A percentile compares a stretch with the other conserved stretches of the same genome.
Evolutionary conservation across 2,113 vertebrate species (phyloP).

Genomic region (Zapus hudsonius): DNA sequence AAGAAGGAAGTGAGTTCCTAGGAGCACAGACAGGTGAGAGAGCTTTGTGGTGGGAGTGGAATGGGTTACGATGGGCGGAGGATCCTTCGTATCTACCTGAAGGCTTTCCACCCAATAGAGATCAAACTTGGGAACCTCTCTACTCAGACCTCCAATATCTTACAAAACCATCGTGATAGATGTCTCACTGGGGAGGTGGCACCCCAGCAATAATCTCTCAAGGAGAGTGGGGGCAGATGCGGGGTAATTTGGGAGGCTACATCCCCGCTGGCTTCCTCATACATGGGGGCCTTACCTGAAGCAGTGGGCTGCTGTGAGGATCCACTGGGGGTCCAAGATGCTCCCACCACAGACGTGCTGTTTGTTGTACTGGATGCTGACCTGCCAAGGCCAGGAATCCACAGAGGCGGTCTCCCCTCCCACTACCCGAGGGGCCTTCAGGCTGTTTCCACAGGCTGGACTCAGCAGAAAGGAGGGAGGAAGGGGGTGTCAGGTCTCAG

Average conservation of each 20-base stretch:
- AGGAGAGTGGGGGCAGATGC: not conserved
- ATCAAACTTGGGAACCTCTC: not conserved
- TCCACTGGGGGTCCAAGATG: conserved; percentile 84
- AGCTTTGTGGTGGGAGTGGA: not conserved
- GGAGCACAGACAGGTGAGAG: not conserved
- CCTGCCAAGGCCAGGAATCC: conserved; percentile 94
- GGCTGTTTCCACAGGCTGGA: conserved; percentile 87
- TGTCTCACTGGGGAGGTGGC: not conserved
- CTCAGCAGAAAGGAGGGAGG: not conserved
- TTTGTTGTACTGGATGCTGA: conserved; percentile 89
- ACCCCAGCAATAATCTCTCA: not conserved
- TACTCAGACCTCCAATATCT: not conserved
- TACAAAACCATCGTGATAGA: not conserved
- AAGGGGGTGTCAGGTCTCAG: not conserved
- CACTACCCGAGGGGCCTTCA: conserved; percentile 85
- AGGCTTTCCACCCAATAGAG: not conserved
- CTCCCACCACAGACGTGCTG: conserved; percentile 93
- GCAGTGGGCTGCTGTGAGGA: conserved; percentile 77
- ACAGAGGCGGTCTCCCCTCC: conserved; percentile 87
- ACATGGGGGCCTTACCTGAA: conserved; percentile 51
- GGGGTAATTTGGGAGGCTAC: too few relatives aligned
- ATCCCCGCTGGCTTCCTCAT: fast-evolving
- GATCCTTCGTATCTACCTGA: not conserved
- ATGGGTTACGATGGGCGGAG: not conserved
- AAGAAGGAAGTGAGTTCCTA: not conserved